Evolutionary conservation across 1,140 invertebrate genomes (phyloP), one percentile per base, ranked within the genome.

Genomic region (Drosophila ohnishii): DNA sequence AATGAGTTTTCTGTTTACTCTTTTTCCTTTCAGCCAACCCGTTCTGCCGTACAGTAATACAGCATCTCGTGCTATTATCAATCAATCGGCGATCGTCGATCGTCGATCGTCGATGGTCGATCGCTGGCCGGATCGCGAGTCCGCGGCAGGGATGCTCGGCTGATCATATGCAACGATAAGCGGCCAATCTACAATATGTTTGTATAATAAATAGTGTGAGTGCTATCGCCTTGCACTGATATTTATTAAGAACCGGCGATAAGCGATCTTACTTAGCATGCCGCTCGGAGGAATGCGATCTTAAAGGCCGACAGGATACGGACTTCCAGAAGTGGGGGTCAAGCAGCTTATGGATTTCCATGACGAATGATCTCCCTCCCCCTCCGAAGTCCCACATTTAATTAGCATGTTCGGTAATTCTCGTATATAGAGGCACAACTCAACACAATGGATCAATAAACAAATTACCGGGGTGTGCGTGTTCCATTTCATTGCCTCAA

Each of bases 1-100:
- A 90, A 90, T 90, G 88, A 90, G 88, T 90, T 90, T 90, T 90
- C 78, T 78, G 88, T 90, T 90, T 90, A 69, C 72, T 80, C 80
- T 90, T 75, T 64, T 84, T 69, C 57, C 47, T 45, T 69, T 40
- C 50, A 65, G 57, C 72, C 48, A 88, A 88, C 84, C 76, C 84
- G 80, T 79, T 88, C 82, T 75, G 65, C 14, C 67, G n/a, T 45
- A 37, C 65, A 70, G 51, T 40, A 58, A 75, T 74, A 72, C 83
- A 77, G 75, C 85, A 81, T 88, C 77, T 87, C 86, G 77, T 88
- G 86, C 85, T 86, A 90, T 89, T 89, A 88, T 88, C 85, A 84
- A 88, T 88, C 85, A 89, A 89, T 88, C 84, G 80, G 47, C 74
- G 81, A 85, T 84, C 77, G 81, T 30, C 74, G 80, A 85, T 84